Conservation (phyloP, 2,113 vertebrate genomes). For the Muscicapa adusta region DNA sequence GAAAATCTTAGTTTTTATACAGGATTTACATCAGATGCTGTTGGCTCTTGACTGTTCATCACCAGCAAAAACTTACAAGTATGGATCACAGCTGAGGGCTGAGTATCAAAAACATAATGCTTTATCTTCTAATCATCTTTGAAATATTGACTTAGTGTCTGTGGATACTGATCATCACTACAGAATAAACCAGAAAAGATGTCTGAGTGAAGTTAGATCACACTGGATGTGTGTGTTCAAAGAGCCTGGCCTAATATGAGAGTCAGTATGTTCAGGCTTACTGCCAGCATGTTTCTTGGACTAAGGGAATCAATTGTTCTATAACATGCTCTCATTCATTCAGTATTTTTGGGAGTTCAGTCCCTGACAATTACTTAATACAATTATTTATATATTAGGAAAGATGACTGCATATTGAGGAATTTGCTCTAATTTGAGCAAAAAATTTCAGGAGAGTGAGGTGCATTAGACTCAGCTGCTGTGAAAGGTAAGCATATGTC, state of each 20-base stretch:
- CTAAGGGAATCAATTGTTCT: not conserved
- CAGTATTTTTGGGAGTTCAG: not conserved
- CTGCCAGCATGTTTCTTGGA: not conserved
- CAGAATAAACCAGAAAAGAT: constrained; percentile 17
- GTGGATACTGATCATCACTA: not conserved
- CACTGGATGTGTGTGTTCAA: not conserved
- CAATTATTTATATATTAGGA: not conserved
- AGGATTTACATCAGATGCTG: not conserved
- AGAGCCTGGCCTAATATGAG: not conserved
- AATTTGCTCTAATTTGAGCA: not conserved
- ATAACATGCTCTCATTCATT: not conserved
- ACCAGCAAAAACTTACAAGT: not conserved
- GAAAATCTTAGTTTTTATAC: not conserved
- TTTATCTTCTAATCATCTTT: constrained; percentile 33
- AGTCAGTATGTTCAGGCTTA: not conserved
- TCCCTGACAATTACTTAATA: not conserved
- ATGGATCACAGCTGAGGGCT: not conserved
- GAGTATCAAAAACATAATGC: not conserved
- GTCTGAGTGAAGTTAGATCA: constrained; percentile 7
- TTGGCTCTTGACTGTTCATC: not conserved
- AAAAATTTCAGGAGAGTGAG: not conserved
- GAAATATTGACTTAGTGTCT: constrained; percentile 56
- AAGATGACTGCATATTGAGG: not conserved
- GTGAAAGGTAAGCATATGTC: not conserved
- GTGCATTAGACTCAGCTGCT: not conserved